These are phyloP conservation scores for Anticlea derivata DNA, from an alignment of 2,888 invertebrate genomes.

Conservation along the genomic window DNA sequence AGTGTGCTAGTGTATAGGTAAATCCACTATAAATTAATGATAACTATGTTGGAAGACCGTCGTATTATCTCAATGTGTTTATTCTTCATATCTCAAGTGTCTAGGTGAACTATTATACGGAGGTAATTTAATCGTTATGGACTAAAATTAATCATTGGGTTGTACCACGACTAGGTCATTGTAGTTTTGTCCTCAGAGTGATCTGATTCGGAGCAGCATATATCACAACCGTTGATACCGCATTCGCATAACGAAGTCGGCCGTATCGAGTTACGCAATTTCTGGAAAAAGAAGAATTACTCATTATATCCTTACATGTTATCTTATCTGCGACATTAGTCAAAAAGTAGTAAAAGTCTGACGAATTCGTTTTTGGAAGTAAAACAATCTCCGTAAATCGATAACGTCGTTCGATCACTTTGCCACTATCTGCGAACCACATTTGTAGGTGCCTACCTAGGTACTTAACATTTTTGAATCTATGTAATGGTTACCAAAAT, in stretches of 20 bases:
- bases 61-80: constrained; percentile 64
- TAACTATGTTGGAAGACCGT: constrained; percentile 61
- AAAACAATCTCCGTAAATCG: constrained; percentile 9
- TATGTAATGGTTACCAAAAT: background rate
- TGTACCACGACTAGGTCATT: constrained; percentile 64
- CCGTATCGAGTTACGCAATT: constrained; percentile 88
- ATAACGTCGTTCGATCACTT: constrained; percentile 25
- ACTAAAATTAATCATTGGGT: constrained; percentile 17
- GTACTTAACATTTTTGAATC: constrained; percentile 1
- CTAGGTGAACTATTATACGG: constrained; percentile 25
- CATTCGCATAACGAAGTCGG: constrained; percentile 90
- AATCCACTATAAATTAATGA: constrained; percentile 58
- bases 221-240: constrained; percentile 90
- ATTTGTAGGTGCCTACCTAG: constrained; percentile 1
- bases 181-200: constrained; percentile 71
- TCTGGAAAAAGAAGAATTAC: constrained; percentile 78
- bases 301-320: constrained; percentile 5
- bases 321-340: constrained; percentile 23
- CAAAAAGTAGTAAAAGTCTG: constrained; percentile 6
- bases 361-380: constrained; percentile 26
- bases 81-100: constrained; percentile 58
- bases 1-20: constrained; percentile 48
- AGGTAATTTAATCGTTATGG: constrained; percentile 29
- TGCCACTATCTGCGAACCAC: constrained; percentile 20
- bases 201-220: constrained; percentile 76